Base-by-base conservation (phyloP, 2,888 invertebrate genomes). In the Meliscaeva auricollis region DNA sequence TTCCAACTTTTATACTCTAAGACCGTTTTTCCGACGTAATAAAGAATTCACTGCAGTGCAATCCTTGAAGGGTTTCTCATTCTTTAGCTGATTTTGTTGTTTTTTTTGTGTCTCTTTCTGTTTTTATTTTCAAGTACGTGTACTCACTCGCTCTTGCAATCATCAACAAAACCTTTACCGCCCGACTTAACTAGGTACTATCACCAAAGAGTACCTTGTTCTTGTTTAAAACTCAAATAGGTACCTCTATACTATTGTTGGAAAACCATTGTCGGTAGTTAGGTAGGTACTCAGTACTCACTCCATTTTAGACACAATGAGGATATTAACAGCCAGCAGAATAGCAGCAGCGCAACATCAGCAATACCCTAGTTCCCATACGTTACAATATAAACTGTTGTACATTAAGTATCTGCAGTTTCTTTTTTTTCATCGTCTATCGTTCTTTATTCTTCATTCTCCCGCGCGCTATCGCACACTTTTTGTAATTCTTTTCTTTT, bases 371-470 rank as follows among this genome's bases (percentile, higher is more conserved):
- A 69, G 52, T 69, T 79, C 62, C 48, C 85, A 85, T 81, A 81
- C 85, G 76, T 77, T 81, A 72, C 54, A 84, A 70, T 69, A 84
- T 69, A 84, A 79, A 84, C 69, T 17, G 64, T 35, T 70, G 69
- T 58, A 79, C 83, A 70, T 79, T 80, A 84, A 80, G 84, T 84
- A 84, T 80, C 80, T 84, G 80, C 80, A 85, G 54, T 85, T 81
- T 69, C 76, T 69, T 85, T 13, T 72, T 81, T 68, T 72, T 72
- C 22, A 32, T 54, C 1, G 26, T 44, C 15, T 30, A 26, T 62
- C 15, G 9, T 22, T 60, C n/a, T 30, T 11, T 4, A 26, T 38
- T 38, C 38, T 56, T 56, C 26, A 22, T 17, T 32, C 22, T 20
- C 35, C 48, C 64, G 26, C 46, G 26, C 46, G 32, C 48, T 44